phyloP scores from a whole-genome alignment of 2,113 vertebrate species.

The Pogona vitticeps region DNA sequence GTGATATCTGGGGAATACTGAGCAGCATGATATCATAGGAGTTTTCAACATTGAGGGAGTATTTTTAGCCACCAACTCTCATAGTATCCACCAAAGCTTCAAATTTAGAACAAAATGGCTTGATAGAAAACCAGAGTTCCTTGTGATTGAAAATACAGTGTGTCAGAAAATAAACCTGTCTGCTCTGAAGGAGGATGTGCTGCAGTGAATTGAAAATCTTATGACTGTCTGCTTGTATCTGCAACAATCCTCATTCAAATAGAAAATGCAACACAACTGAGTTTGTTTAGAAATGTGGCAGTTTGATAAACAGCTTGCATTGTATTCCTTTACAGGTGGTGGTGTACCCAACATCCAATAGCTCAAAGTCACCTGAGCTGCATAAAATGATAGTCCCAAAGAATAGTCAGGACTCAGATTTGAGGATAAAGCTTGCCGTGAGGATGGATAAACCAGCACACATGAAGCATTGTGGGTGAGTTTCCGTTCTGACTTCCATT shows the following conservation, averaged over 20 bases:
- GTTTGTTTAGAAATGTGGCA: neutral
- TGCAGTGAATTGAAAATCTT: slow-evolving; percentile 22
- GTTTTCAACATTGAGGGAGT: slow-evolving; percentile 31
- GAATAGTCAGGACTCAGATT: slow-evolving; percentile 91
- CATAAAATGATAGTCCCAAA: slow-evolving; percentile 95
- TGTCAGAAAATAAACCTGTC: slow-evolving; percentile 55
- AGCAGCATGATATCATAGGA: slow-evolving; percentile 38
- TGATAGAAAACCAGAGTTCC: slow-evolving; percentile 48
- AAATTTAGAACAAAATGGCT: slow-evolving; percentile 57
- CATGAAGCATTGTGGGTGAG: slow-evolving; percentile 98
- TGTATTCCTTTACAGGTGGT: slow-evolving; percentile 81
- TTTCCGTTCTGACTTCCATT: slow-evolving; percentile 31
- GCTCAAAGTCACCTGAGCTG: slow-evolving; percentile 89
- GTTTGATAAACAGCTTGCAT: slow-evolving; percentile 16
- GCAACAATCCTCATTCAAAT: slow-evolving; percentile 13
- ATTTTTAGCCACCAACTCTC: slow-evolving; percentile 51
- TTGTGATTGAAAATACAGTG: slow-evolving; percentile 51
- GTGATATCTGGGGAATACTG: slow-evolving; percentile 21
- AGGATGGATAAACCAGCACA: slow-evolving; percentile 98
- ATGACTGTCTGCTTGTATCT: slow-evolving; percentile 33
- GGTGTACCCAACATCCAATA: slow-evolving; percentile 90
- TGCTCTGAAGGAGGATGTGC: slow-evolving; percentile 38
- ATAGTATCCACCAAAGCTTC: slow-evolving; percentile 16
- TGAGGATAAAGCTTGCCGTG: slow-evolving; percentile 94
- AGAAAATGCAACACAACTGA: slow-evolving; percentile 16